phyloP scores from a whole-genome alignment of 2,888 invertebrate genomes.

The Phymatocera aterrima region DNA sequence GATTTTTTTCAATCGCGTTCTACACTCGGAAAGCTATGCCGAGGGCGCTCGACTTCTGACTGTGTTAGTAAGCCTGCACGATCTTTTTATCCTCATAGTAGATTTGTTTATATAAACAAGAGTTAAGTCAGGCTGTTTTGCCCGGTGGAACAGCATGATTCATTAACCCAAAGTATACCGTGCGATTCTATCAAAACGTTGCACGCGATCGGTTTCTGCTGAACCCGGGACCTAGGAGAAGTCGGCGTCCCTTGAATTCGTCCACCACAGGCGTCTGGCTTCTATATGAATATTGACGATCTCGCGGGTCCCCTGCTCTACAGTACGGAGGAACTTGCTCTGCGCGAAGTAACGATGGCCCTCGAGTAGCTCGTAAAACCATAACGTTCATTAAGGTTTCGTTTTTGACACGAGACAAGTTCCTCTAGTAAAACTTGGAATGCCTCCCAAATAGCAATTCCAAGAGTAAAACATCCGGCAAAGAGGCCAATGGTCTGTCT shows the following conservation, averaged over 20 bases:
- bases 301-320: neutral
- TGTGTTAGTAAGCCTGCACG: too few species aligned
- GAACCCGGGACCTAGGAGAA: neutral
- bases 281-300: conserved; percentile 1
- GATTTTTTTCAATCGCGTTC: too few species aligned
- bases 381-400: conserved; percentile 18
- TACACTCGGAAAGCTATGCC: too few species aligned
- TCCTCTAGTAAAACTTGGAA: neutral
- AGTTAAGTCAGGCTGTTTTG: too few species aligned
- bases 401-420: neutral
- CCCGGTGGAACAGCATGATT: neutral
- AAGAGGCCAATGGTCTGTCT: neutral
- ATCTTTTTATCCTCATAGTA: too few species aligned
- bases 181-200: neutral
- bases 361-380: conserved; percentile 32
- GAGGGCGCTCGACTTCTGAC: too few species aligned
- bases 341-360: neutral
- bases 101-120: too few species aligned
- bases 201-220: neutral
- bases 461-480: neutral
- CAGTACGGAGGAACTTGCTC: neutral
- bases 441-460: neutral
- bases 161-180: neutral
- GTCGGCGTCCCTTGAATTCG: neutral
- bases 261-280: neutral